A percentile compares a stretch with the other conserved stretches of the same genome.
Conservation (phyloP, 2,797 vertebrate genomes). For the Sternotherus odoratus region DNA sequence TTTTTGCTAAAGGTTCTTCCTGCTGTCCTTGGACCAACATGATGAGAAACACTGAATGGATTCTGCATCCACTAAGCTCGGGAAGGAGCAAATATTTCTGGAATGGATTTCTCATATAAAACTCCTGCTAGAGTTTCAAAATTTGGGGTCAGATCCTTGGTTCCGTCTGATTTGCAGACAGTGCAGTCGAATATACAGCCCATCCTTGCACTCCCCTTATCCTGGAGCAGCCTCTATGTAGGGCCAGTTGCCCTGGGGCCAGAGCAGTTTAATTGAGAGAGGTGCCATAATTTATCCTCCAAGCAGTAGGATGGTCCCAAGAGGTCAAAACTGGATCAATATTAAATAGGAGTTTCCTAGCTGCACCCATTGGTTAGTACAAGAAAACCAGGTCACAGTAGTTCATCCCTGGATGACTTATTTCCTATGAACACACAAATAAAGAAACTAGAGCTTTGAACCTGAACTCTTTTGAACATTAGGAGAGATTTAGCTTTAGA, state of each 20-base stretch:
- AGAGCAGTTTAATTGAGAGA: constrained; percentile 16
- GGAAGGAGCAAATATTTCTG: neutral
- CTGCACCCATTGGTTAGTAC: neutral
- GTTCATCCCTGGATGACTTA: neutral
- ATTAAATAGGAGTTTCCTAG: constrained; percentile 1
- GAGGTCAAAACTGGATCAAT: neutral
- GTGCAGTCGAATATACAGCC: neutral
- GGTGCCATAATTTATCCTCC: constrained; percentile 13
- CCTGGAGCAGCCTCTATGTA: neutral
- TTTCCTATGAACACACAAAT: neutral
- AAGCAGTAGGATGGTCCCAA: neutral
- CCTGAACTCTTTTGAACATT: neutral
- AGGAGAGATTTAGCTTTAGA: neutral
- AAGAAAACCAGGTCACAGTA: neutral
- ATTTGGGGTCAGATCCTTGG: neutral
- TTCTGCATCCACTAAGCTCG: neutral
- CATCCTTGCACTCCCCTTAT: neutral
- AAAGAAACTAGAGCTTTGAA: neutral
- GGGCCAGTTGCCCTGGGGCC: neutral
- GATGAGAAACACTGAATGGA: neutral
- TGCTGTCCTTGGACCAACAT: neutral
- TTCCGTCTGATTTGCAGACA: neutral
- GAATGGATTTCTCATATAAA: neutral
- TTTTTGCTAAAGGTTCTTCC: neutral
- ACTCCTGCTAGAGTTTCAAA: neutral